Conservation (phyloP, 53 echinoderm and acorn worm genomes). For the Holothuria leucospilota region DNA sequence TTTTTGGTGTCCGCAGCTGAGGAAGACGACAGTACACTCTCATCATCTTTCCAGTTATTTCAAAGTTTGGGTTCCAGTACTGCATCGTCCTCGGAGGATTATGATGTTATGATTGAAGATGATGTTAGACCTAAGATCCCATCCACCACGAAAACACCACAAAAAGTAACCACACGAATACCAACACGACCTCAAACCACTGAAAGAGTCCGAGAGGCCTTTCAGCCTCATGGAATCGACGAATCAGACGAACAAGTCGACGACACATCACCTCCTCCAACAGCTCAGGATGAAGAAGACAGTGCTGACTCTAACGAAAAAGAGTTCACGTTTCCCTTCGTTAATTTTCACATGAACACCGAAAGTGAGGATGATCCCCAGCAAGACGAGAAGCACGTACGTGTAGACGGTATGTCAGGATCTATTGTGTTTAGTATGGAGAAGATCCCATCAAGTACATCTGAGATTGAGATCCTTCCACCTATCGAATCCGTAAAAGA, state of each 20-base stretch:
- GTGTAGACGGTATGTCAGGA: conserved; percentile 10
- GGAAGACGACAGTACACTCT: neutral
- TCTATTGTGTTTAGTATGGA: neutral
- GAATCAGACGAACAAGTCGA: too few species aligned
- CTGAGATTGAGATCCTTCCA: neutral
- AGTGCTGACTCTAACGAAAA: too few species aligned
- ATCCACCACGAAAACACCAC: too few species aligned
- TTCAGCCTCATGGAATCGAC: too few species aligned
- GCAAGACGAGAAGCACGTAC: neutral
- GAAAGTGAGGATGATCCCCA: neutral
- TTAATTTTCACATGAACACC: neutral
- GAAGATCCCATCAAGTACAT: neutral
- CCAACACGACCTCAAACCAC: too few species aligned
- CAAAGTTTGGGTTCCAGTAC: neutral
- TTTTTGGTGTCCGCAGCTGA: neutral
- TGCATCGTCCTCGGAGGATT: neutral
- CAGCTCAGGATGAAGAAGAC: neutral
- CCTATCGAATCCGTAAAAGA: neutral
- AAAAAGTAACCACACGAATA: too few species aligned
- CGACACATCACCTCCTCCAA: too few species aligned
- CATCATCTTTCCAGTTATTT: conserved; percentile 13
- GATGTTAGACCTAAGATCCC: too few species aligned
- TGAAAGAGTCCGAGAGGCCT: too few species aligned
- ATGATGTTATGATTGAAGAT: too few species aligned
- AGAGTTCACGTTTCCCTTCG: neutral